A percentile compares a stretch with the other conserved stretches of the same genome.
phyloP scores from a whole-genome alignment of 2,113 vertebrate species.

The Triplophysa rosa region DNA sequence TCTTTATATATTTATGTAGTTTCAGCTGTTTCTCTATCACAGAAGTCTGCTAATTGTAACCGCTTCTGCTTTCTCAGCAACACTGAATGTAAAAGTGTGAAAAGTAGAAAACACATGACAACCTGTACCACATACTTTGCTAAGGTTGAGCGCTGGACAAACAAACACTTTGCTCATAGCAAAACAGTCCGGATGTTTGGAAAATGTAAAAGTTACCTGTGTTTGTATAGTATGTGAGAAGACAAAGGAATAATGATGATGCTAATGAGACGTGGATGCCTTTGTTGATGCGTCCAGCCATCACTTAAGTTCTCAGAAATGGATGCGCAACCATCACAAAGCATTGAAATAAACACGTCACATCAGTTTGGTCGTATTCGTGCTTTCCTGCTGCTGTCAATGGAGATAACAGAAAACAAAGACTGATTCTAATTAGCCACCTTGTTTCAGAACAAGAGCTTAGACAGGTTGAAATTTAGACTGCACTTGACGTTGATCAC shows the following conservation, averaged over 20 bases:
- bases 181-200: neutral
- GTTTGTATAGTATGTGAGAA: neutral
- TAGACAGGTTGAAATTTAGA: conserved; percentile 13
- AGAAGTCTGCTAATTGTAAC: neutral
- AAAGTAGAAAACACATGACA: conserved; percentile 27
- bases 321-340: neutral
- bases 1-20: neutral
- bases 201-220: neutral
- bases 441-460: conserved; percentile 11
- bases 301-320: neutral
- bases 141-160: conserved; percentile 5
- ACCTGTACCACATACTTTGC: conserved; percentile 9
- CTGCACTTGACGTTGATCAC: neutral
- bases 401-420: neutral
- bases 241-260: neutral
- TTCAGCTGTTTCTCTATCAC: neutral
- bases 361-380: neutral
- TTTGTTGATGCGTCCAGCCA: neutral
- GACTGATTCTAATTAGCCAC: conserved; percentile 16
- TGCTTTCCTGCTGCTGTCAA: conserved; percentile 10
- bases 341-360: neutral
- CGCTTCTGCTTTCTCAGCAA: conserved; percentile 15
- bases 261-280: neutral
- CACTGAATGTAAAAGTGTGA: conserved; percentile 17
- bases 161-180: neutral